Conservation (phyloP, 2,113 vertebrate species). For the Eulemur macaco region DNA sequence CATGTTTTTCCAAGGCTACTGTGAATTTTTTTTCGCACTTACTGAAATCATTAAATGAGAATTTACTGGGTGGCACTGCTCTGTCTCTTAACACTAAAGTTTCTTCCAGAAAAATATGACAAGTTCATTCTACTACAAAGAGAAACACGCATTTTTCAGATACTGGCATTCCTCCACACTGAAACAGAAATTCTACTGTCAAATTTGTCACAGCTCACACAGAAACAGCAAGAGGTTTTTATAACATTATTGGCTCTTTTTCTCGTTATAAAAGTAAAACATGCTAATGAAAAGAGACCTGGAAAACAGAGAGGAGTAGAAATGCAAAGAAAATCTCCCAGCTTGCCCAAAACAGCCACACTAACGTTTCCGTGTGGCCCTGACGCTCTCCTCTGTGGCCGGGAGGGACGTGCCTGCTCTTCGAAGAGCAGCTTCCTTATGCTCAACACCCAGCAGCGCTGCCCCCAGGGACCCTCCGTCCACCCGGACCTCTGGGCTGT, state of each 20-base stretch:
- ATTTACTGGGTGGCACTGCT: background rate
- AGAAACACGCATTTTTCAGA: background rate
- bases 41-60: background rate
- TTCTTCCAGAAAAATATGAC: background rate
- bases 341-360: background rate
- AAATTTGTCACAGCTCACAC: no score
- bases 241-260: background rate
- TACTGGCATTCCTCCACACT: no score
- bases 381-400: fast-evolving
- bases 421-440: background rate
- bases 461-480: background rate
- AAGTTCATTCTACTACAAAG: background rate
- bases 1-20: background rate
- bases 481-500: background rate
- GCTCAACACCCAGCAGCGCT: fast-evolving
- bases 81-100: background rate
- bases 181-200: background rate
- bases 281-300: background rate
- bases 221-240: background rate
- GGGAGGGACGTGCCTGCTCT: background rate
- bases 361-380: fast-evolving
- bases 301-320: background rate
- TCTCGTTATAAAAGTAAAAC: background rate
- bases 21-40: background rate
- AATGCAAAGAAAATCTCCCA: background rate